Evolutionary conservation across 2,113 vertebrate species (phyloP).

Genomic region (Motacilla alba): DNA sequence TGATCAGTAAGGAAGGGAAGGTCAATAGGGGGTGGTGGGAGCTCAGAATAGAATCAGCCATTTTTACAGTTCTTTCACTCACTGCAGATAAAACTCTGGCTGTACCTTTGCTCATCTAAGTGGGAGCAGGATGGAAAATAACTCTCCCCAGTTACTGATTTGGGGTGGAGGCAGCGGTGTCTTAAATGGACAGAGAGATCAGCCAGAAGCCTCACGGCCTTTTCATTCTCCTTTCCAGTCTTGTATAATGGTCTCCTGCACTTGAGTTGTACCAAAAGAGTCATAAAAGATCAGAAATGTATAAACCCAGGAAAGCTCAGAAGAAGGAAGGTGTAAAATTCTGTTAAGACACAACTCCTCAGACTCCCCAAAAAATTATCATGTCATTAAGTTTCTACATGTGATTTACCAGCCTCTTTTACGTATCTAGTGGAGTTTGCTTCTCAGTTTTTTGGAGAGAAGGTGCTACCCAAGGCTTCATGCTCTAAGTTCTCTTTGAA

Average conservation of each 20-base stretch:
- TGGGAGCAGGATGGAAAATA: not conserved
- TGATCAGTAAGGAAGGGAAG: not conserved
- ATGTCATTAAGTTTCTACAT: not conserved
- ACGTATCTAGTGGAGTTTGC: not conserved
- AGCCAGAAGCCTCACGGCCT: not conserved
- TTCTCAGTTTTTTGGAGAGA: not conserved
- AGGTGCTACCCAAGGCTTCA: not conserved
- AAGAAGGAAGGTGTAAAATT: not conserved
- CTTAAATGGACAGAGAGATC: not conserved
- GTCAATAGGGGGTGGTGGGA: not conserved
- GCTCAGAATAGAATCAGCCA: not conserved
- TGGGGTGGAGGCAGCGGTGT: not conserved
- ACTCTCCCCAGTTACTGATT: not conserved
- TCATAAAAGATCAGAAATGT: not conserved
- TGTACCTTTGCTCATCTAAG: not conserved
- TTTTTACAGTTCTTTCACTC: not conserved
- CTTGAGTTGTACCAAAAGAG: not conserved
- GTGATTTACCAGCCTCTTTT: not conserved
- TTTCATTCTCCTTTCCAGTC: not conserved
- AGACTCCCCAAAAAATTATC: not conserved
- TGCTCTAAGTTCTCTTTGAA: not conserved
- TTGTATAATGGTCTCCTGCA: not conserved
- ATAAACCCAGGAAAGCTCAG: not conserved
- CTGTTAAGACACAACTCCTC: not conserved
- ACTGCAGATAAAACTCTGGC: not conserved